Evolutionary conservation across 2,113 vertebrate genomes (phyloP), one percentile per base, ranked within the genome.

Genomic region (Gambusia holbrooki): DNA sequence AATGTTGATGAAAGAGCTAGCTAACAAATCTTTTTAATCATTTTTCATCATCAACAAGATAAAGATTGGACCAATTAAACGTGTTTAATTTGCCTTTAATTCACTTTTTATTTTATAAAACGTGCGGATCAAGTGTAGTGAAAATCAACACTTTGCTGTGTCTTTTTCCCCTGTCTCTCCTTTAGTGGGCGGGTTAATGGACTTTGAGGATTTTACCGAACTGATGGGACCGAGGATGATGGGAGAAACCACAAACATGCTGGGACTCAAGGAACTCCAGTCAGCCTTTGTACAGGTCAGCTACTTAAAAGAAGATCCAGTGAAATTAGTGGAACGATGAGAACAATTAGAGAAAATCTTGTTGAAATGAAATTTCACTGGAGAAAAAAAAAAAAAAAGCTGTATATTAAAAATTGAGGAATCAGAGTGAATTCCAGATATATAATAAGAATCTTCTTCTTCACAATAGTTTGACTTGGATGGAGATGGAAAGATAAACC

Each of bases 251-350:
- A 97, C 96, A 0, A 93, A 97, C 84, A 99, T 99, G 98, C 93
- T 99, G 0, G 97, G 97, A 0, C 93, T 98, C 35, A 95, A 96
- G 82, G 97, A 99, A 88, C 92, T 99, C 14, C 92, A 96, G 0
- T 96, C 96, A 0, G 97, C 98, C 62, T 99, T 99, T 84, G 79
- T 95, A 0, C 97, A 99, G 96, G 98, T 98, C 37, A 35, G 79
- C 73, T 40, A 15, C 11, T 4, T 33, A 17, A 71, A 15, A 5
- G 62, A 29, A 1, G 51, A 25, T 10, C 42, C 19, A 19, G 15
- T 48, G 5, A 48, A 48, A 42, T 48, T 48, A 19, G 14, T 48
- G 17, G 45, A 48, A 48, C 2, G 45, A 48, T 17, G 40, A 42
- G 40, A 48, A 48, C 45, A 54, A 48, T 48, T 17, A 7, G 14